Evolutionary conservation across 2,888 invertebrate genomes (phyloP), one percentile per base, ranked within the genome.

Genomic region (Xanthorhoe spadicearia): DNA sequence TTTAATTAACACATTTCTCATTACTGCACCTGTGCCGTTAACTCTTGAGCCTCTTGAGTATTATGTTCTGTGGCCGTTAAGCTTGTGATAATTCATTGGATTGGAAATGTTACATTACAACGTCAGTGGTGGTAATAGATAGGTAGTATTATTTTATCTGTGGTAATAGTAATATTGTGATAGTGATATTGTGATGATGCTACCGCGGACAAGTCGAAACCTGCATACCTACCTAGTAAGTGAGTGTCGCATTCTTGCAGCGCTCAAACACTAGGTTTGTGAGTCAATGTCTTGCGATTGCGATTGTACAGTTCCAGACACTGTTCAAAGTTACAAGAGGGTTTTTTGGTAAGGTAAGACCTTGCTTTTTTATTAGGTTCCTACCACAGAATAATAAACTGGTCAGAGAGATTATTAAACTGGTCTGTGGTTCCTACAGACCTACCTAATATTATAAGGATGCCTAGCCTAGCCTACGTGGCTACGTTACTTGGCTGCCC

Each of bases 121-220:
- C 62, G 23, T 23, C 23, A 23, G 23, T 23, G n/a, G n/a, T n/a
- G n/a, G n/a, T n/a, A n/a, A n/a, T n/a, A n/a, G n/a, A n/a, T n/a
- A n/a, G n/a, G n/a, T n/a, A n/a, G n/a, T n/a, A n/a, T n/a, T n/a
- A n/a, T n/a, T n/a, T n/a, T n/a, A n/a, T n/a, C n/a, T n/a, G n/a
- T n/a, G n/a, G n/a, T n/a, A n/a, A n/a, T n/a, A n/a, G n/a, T n/a
- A n/a, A n/a, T n/a, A 23, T 23, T 1, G 23, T 23, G 8, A 32
- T 32, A 32, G 32, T 32, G 32, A 32, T 28, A n/a, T 23, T 23
- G 23, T 23, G 32, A 32, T 32, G 51, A 59, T 28, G 43, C 15
- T 61, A 8, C 35, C 35, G 32, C 57, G 46, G 71, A 79, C 82
- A 77, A 67, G 81, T 82, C 72, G 55, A 71, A 71, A 81, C 81